Conservation (phyloP, 2,888 invertebrate species). For the Schizaphis graminum region DNA sequence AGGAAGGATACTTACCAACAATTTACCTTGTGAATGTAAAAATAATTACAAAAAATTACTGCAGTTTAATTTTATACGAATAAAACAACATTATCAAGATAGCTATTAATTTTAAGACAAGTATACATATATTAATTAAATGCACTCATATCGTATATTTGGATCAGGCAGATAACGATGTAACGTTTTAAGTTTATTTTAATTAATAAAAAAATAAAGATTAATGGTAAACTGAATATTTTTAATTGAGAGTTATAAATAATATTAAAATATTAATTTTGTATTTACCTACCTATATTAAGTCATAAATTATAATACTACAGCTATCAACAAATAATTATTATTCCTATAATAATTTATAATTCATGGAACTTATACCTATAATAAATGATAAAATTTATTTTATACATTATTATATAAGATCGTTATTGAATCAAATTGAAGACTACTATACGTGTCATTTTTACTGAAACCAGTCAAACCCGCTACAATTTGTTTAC, state of each 20-base stretch:
- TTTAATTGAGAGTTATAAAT: background rate
- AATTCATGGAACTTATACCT: background rate
- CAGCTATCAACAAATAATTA: background rate
- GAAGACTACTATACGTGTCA: background rate
- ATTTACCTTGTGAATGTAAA: background rate
- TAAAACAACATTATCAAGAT: background rate
- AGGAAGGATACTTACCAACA: background rate
- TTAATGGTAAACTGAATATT: background rate
- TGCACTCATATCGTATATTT: background rate
- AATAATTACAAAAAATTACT: background rate
- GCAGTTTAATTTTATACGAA: background rate
- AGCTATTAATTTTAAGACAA: background rate
- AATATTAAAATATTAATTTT: too few relatives aligned
- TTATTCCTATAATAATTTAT: background rate
- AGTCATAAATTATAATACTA: background rate
- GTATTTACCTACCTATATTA: background rate
- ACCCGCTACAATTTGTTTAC: background rate
- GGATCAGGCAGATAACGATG: background rate
- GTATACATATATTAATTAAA: background rate
- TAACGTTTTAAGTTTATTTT: background rate
- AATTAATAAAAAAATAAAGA: background rate
- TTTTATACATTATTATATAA: background rate
- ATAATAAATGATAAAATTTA: background rate
- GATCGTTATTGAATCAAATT: background rate
- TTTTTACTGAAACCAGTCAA: background rate